These are phyloP conservation scores for Acanthis flammea DNA, from an alignment of 2,797 vertebrate genomes.

Conservation along the genomic window DNA sequence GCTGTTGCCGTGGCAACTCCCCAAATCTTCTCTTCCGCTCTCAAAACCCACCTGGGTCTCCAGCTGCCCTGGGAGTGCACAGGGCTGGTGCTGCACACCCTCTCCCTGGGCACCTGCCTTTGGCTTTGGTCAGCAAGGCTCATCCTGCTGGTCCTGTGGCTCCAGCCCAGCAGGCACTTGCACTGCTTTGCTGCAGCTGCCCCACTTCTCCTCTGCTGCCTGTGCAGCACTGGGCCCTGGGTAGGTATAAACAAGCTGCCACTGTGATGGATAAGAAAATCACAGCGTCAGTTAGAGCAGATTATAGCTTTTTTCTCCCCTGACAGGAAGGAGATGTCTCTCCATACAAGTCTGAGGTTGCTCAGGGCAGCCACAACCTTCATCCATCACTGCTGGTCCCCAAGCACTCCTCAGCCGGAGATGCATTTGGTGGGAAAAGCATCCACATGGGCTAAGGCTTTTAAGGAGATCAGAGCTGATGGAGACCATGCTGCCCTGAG, in stretches of 20 bases:
- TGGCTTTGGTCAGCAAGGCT: background rate
- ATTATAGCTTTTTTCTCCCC: background rate
- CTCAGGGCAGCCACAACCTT: background rate
- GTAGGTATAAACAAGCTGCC: background rate
- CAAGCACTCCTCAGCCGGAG: background rate
- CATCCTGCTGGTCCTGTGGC: background rate
- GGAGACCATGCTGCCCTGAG: background rate
- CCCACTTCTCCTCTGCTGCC: background rate
- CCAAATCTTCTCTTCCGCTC: background rate
- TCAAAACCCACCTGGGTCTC: background rate
- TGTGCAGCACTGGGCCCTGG: background rate
- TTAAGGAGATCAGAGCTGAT: background rate
- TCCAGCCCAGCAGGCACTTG: background rate
- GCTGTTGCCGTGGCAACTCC: background rate
- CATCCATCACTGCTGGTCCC: background rate
- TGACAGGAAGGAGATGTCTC: background rate
- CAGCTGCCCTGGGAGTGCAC: background rate
- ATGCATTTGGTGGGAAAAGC: background rate
- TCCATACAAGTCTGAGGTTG: background rate
- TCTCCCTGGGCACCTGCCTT: background rate
- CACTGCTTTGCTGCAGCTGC: background rate
- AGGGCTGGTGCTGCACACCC: background rate
- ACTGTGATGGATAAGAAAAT: slow-evolving; percentile 3
- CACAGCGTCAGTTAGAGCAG: background rate
- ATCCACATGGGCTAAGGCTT: background rate